A percentile compares a stretch with the other conserved stretches of the same genome.
Conservation (phyloP, 2,113 vertebrate genomes). For the Tretioscincus oriximinensis region DNA sequence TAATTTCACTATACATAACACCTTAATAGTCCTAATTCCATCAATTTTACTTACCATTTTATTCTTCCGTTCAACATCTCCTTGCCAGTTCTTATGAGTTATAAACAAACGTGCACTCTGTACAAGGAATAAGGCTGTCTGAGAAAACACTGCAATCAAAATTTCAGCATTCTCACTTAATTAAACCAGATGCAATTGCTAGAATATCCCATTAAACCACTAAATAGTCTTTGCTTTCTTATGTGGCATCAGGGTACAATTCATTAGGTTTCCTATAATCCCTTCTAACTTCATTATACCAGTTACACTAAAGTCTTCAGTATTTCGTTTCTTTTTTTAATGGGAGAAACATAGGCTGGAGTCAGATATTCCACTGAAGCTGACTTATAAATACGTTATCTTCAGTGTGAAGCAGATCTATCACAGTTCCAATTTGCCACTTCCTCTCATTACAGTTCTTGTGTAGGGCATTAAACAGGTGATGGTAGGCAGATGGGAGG, state of each 20-base stretch:
- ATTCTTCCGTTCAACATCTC: no score
- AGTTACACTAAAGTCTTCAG: background rate
- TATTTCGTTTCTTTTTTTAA: background rate
- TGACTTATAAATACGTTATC: no score
- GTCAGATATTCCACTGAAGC: no score
- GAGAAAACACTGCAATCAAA: background rate
- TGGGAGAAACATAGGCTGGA: no score
- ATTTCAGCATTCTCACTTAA: background rate
- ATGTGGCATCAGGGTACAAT: background rate
- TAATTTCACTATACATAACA: no score
- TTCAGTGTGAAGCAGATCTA: no score
- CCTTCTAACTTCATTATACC: background rate
- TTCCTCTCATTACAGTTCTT: no score
- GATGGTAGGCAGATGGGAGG: no score
- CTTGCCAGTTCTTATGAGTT: background rate
- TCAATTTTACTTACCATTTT: no score
- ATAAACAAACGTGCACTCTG: background rate
- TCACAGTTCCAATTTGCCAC: no score
- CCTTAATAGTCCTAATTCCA: no score
- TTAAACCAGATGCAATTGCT: background rate
- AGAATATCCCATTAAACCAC: background rate
- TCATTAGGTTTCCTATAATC: background rate
- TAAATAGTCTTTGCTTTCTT: background rate
- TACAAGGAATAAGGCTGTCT: background rate
- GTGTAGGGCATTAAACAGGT: no score